Evolutionary conservation across 2,888 invertebrate species (phyloP).

Genomic region (Tenthredo livida): DNA sequence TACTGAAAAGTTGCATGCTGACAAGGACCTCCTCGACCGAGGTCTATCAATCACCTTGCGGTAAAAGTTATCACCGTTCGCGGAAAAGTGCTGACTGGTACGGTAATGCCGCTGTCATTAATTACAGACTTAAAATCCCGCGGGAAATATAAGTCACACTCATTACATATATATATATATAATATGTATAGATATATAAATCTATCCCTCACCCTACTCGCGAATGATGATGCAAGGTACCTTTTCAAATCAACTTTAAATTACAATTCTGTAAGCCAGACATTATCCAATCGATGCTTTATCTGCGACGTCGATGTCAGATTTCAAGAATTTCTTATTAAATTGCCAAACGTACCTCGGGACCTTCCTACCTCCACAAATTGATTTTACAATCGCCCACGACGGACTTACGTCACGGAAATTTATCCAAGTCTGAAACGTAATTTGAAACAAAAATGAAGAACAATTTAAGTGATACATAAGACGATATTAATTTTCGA

Average conservation of each 20-base stretch:
- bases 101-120: slow-evolving; percentile 53
- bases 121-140: slow-evolving; percentile 52
- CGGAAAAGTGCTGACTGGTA: slow-evolving; percentile 53
- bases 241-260: slow-evolving; percentile 38
- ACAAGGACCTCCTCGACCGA: slow-evolving; percentile 43
- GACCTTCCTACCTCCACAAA: background rate
- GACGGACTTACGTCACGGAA: background rate
- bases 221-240: slow-evolving; percentile 57
- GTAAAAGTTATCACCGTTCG: slow-evolving; percentile 51
- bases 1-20: slow-evolving; percentile 12
- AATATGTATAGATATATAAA: background rate
- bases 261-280: slow-evolving; percentile 38
- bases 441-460: slow-evolving; percentile 9
- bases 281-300: slow-evolving; percentile 40
- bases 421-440: background rate
- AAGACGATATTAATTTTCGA: background rate
- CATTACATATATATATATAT: background rate
- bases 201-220: slow-evolving; percentile 53
- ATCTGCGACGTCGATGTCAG: slow-evolving; percentile 26
- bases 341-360: slow-evolving; percentile 28
- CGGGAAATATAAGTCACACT: slow-evolving; percentile 40
- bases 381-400: slow-evolving; percentile 29
- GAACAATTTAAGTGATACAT: background rate
- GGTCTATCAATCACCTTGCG: slow-evolving; percentile 52
- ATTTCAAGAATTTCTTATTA: slow-evolving; percentile 36